A percentile compares a stretch with the other conserved stretches of the same genome.
phyloP scores from a whole-genome alignment of 2,113 vertebrate genomes.

The Siniperca knerii region DNA sequence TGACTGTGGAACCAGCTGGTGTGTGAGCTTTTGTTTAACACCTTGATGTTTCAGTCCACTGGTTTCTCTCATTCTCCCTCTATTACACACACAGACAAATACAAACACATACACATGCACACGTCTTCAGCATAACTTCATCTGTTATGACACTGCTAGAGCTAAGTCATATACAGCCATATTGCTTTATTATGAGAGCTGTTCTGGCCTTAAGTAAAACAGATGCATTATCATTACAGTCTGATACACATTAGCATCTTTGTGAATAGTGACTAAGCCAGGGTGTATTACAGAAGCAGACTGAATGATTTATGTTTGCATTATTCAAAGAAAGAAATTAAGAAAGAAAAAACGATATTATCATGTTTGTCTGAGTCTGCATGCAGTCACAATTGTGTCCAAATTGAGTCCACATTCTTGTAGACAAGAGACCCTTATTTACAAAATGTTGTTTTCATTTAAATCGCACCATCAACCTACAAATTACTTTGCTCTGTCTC shows the following conservation, averaged over 20 bases:
- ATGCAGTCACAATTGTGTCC: background rate
- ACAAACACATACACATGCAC: background rate
- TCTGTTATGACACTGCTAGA: conserved; percentile 8
- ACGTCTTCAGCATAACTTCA: background rate
- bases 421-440: background rate
- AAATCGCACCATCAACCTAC: too few relatives aligned
- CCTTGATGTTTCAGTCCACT: conserved; percentile 49
- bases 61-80: conserved; percentile 27
- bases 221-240: conserved; percentile 33
- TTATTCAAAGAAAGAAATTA: background rate
- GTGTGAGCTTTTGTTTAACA: conserved; percentile 46
- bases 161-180: background rate
- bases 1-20: conserved; percentile 60
- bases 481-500: background rate
- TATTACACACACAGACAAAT: conserved; percentile 9
- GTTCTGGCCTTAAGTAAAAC: conserved; percentile 43
- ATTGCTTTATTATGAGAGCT: conserved; percentile 13
- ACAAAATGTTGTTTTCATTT: background rate
- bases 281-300: background rate
- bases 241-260: conserved; percentile 27
- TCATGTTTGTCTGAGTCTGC: background rate
- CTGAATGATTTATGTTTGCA: conserved; percentile 27
- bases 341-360: background rate
- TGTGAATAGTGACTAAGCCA: conserved; percentile 34
- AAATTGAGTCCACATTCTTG: background rate